These are phyloP conservation scores for Phycodurus eques DNA, from an alignment of 2,113 vertebrate species.

Conservation along the genomic window DNA sequence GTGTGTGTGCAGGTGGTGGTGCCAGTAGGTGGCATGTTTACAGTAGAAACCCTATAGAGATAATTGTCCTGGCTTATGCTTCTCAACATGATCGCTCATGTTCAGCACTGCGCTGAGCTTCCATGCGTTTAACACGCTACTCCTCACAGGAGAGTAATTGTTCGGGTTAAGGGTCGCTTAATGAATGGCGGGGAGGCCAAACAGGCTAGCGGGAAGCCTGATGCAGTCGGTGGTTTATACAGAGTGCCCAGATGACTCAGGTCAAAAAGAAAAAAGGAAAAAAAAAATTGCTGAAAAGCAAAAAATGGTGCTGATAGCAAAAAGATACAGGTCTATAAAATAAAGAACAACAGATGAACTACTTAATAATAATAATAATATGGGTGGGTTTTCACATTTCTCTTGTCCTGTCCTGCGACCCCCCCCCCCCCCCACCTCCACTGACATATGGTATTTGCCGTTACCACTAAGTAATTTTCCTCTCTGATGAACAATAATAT, in stretches of 20 bases:
- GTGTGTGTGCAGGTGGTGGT: constrained; percentile 35
- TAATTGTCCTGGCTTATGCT: constrained; percentile 46
- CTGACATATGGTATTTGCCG: too few relatives aligned
- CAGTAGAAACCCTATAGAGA: constrained; percentile 41
- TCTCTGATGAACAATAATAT: too few relatives aligned
- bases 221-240: constrained; percentile 21
- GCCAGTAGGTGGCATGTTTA: constrained; percentile 35
- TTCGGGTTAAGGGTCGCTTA: constrained; percentile 33
- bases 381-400: too few relatives aligned
- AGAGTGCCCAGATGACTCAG: constrained; percentile 16
- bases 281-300: not conserved
- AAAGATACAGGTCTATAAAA: not conserved
- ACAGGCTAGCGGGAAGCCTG: constrained; percentile 1
- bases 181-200: constrained; percentile 12
- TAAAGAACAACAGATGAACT: not conserved
- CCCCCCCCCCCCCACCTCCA: too few relatives aligned
- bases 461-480: too few relatives aligned
- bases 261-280: not conserved
- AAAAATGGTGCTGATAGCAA: not conserved
- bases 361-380: too few relatives aligned
- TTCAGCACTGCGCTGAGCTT: constrained; percentile 3
- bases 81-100: constrained; percentile 20
- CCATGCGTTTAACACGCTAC: constrained; percentile 7
- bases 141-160: constrained; percentile 24
- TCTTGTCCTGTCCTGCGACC: too few relatives aligned